Base-by-base conservation (phyloP, 2,797 vertebrate species). In the Pangasius macronema region DNA sequence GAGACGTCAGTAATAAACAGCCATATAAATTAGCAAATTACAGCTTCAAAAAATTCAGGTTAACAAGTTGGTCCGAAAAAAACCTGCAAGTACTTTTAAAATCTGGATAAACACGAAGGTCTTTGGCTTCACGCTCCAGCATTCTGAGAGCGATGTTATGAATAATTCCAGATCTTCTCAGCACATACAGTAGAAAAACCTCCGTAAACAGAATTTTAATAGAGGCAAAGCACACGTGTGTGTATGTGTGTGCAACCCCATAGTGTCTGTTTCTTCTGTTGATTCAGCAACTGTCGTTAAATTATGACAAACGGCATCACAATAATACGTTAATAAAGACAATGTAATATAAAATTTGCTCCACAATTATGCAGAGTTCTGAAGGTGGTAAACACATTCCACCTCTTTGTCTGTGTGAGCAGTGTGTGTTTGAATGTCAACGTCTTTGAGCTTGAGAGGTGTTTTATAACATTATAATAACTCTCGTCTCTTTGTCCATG, bases 201-300 rank as follows among this genome's bases (percentile, higher is more conserved):
- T 55, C 53, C 72, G 61, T 82, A 85, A 84, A 63, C 55, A 57
- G 9, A 67, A 86, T n/a, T 33, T 36, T 30, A 46, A 82, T 27
- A 85, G 36, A 42, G 42, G n/a, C 5, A 55, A 70, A 14, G 42
- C 16, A 36, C 5, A 7, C 5, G n/a, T 79, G 51, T n/a, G 76
- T 75, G 82, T 53, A 22, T 24, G 9, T 55, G 8, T 72, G 20
- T 81, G 55, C 20, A 67, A 16, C 36, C 33, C 68, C 30, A 63
- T 49, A 53, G 51, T 16, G 39, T 67, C 13, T 72, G 13, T 68
- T 61, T 57, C 30, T 88, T 85, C 80, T 84, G 89, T 85, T 87
- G 89, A 87, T 85, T 53, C 27, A 9, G 24, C 88, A 91, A 89
- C 88, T 42, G 79, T 87, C 83, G 86, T 90, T 87, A 84, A 67